A percentile compares a stretch with the other conserved stretches of the same genome.
phyloP scores from a whole-genome alignment of 2,888 invertebrate species.

The Caradrina clavipalpis region DNA sequence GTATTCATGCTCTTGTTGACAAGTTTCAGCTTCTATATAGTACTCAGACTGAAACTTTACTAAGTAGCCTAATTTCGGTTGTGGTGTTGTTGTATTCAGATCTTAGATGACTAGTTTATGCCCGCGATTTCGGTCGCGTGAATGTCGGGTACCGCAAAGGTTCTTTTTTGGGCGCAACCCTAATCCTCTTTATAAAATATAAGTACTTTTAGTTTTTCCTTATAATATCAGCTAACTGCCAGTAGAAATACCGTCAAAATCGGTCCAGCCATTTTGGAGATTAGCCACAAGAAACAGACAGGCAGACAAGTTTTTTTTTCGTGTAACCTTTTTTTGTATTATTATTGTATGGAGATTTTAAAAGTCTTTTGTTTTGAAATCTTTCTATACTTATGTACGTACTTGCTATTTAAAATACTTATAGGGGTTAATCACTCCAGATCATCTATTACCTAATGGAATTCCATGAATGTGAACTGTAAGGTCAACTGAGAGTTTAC shows the following conservation, averaged over 20 bases:
- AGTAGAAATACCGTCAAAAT: no score
- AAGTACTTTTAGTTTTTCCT: no score
- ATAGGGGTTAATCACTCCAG: neutral
- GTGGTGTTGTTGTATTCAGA: conserved; percentile 18
- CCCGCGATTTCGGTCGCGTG: no score
- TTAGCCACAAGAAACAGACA: no score
- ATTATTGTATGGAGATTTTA: neutral
- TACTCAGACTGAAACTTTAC: conserved; percentile 18
- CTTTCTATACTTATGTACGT: neutral
- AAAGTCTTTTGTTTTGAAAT: neutral
- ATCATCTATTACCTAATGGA: neutral
- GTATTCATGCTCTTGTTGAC: conserved; percentile 20
- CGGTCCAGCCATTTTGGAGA: no score
- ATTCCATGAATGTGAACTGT: neutral
- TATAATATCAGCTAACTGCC: no score
- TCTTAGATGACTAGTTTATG: neutral
- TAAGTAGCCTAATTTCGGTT: conserved; percentile 20
- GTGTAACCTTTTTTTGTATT: neutral
- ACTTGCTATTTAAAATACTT: no score
- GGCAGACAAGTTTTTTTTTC: no score
- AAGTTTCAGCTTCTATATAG: conserved; percentile 23
- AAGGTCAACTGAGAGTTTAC: conserved; percentile 4
- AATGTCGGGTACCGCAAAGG: no score
- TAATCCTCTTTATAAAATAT: no score
- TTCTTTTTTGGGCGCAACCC: no score